Evolutionary conservation across 1,140 invertebrate species (phyloP).

Genomic region (Drosophila paulistorum): DNA sequence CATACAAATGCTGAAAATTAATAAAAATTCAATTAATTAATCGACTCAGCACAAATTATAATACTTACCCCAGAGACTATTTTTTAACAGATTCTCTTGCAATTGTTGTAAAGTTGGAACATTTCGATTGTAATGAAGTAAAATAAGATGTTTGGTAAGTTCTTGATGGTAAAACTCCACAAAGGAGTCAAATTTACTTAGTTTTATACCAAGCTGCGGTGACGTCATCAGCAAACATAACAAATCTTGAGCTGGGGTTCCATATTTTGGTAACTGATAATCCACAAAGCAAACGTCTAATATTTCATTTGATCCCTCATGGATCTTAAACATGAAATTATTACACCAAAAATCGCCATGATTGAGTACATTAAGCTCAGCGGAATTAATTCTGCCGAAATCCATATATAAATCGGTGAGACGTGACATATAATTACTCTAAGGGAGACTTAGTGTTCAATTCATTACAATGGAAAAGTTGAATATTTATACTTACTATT

Average conservation of each 20-base stretch:
- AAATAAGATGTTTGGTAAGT: constrained; percentile 45
- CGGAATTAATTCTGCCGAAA: constrained; percentile 63
- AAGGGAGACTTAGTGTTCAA: neutral
- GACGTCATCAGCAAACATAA: constrained; percentile 72
- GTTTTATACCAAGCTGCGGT: constrained; percentile 52
- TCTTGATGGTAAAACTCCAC: constrained; percentile 73
- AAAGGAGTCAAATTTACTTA: constrained; percentile 71
- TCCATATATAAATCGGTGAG: constrained; percentile 68
- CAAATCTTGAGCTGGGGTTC: constrained; percentile 80
- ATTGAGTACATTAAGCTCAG: constrained; percentile 85
- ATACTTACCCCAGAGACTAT: constrained; percentile 67
- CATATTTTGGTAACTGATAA: constrained; percentile 78
- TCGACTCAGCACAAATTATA: neutral
- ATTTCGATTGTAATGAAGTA: constrained; percentile 57
- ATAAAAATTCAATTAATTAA: constrained; percentile 6
- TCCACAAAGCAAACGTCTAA: constrained; percentile 81
- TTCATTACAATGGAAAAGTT: neutral
- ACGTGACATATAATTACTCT: constrained; percentile 63
- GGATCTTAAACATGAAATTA: constrained; percentile 82
- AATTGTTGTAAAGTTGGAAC: constrained; percentile 59
- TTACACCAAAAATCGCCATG: constrained; percentile 85
- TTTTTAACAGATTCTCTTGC: constrained; percentile 50
- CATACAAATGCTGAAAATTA: constrained; percentile 59
- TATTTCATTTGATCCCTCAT: constrained; percentile 32
- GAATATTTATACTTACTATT: constrained; percentile 43